Evolutionary conservation across 2,888 invertebrate species (phyloP).

Genomic region (Ochropleura plecta): DNA sequence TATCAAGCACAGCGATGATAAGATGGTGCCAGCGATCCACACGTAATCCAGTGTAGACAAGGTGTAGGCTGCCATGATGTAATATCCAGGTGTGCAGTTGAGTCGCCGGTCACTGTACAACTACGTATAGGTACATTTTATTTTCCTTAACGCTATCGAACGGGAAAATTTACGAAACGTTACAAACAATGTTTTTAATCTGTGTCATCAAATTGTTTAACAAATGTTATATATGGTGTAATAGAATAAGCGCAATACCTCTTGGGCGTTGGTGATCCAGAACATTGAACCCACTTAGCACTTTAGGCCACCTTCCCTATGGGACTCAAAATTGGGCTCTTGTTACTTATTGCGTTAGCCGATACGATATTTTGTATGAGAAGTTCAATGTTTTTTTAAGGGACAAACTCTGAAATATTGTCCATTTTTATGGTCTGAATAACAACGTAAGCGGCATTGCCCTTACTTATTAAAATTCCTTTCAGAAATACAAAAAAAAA

Average conservation of each 20-base stretch:
- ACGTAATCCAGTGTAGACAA: constrained; percentile 15
- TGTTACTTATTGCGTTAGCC: neutral
- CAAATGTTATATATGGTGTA: neutral
- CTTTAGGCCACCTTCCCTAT: neutral
- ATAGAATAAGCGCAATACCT: neutral
- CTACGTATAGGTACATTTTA: neutral
- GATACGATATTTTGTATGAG: neutral
- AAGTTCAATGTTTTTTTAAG: neutral
- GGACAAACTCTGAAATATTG: neutral
- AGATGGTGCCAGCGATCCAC: constrained; percentile 75
- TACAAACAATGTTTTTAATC: neutral
- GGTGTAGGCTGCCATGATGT: neutral
- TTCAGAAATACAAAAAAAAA: no score
- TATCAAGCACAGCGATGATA: constrained; percentile 70
- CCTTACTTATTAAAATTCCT: no score
- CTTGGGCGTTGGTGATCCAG: neutral
- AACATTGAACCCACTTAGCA: no score
- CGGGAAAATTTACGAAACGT: neutral
- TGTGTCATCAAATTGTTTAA: neutral
- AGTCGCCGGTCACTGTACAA: neutral
- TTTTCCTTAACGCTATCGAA: neutral
- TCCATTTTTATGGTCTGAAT: neutral
- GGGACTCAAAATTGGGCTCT: neutral
- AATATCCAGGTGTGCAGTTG: neutral
- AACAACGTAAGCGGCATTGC: neutral